A percentile compares a stretch with the other conserved stretches of the same genome.
Evolutionary conservation across 2,888 invertebrate species (phyloP).

Genomic region (Lacanobia oleracea): DNA sequence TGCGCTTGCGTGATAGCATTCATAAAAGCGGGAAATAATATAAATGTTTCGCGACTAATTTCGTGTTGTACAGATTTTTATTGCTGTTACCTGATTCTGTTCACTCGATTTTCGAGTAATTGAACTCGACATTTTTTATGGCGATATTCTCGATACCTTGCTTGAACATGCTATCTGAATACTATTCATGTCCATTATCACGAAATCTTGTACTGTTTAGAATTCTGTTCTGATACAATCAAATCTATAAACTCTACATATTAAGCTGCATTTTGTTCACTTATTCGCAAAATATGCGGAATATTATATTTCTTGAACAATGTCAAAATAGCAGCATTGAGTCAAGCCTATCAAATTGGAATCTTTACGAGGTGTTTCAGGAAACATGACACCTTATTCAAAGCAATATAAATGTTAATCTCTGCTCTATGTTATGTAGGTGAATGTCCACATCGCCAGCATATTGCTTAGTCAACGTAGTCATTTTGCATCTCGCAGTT

Average conservation of each 20-base stretch:
- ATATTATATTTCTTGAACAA: constrained; percentile 37
- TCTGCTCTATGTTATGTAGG: constrained; percentile 27
- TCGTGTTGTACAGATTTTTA: constrained; percentile 30
- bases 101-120: constrained; percentile 21
- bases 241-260: neutral
- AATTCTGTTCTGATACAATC: neutral
- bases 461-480: constrained; percentile 57
- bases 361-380: constrained; percentile 34
- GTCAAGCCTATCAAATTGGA: constrained; percentile 28
- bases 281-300: constrained; percentile 6
- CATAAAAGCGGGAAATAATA: constrained; percentile 44
- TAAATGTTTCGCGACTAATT: constrained; percentile 30
- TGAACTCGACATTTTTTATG: neutral
- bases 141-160: neutral
- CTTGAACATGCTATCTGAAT: neutral
- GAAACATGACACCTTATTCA: constrained; percentile 36
- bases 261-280: neutral
- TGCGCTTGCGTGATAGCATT: constrained; percentile 62
- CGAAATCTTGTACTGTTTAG: neutral
- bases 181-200: neutral
- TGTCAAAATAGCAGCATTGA: constrained; percentile 15
- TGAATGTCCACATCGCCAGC: constrained; percentile 44
- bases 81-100: constrained; percentile 29
- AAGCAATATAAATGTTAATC: constrained; percentile 46
- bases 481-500: constrained; percentile 65